Conservation (phyloP, 1,140 invertebrate genomes). For the Drosophila lowei region DNA sequence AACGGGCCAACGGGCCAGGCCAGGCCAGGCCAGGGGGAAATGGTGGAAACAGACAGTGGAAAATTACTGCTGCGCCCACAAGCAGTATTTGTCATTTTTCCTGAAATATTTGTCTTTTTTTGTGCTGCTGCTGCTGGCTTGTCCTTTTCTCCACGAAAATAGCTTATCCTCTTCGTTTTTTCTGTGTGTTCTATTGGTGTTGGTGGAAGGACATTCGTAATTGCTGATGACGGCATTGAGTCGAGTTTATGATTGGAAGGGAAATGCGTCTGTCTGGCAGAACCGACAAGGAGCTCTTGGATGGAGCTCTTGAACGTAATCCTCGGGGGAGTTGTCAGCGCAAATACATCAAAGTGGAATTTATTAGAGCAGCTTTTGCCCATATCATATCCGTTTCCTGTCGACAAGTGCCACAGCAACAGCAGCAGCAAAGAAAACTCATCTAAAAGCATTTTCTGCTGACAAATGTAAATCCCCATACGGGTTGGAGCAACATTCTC, state of each 20-base stretch:
- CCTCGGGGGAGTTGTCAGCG: constrained; percentile 40
- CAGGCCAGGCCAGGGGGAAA: too few relatives aligned
- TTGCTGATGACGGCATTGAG: constrained; percentile 48
- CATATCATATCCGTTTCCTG: constrained; percentile 41
- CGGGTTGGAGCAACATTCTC: neutral
- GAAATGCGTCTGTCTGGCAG: constrained; percentile 5
- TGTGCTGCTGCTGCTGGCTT: neutral
- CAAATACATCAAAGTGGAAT: constrained; percentile 49
- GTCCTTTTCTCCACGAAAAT: too few relatives aligned
- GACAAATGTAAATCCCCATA: constrained; percentile 43
- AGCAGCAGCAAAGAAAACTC: constrained; percentile 4
- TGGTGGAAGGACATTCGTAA: constrained; percentile 37
- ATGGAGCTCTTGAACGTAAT: neutral
- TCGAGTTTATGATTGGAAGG: constrained; percentile 37
- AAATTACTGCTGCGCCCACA: constrained; percentile 11
- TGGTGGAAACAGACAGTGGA: constrained; percentile 8
- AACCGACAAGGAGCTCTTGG: constrained; percentile 1
- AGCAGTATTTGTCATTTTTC: too few relatives aligned
- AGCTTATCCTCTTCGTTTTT: too few relatives aligned
- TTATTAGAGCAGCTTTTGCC: constrained; percentile 47
- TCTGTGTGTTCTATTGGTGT: too few relatives aligned
- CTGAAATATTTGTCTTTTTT: constrained; percentile 13
- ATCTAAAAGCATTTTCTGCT: constrained; percentile 30
- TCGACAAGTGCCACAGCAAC: constrained; percentile 38
- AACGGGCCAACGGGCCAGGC: constrained; percentile 1